These are phyloP conservation scores for Perca schrenkii DNA, from an alignment of 2,113 vertebrate species.

Conservation along the genomic window DNA sequence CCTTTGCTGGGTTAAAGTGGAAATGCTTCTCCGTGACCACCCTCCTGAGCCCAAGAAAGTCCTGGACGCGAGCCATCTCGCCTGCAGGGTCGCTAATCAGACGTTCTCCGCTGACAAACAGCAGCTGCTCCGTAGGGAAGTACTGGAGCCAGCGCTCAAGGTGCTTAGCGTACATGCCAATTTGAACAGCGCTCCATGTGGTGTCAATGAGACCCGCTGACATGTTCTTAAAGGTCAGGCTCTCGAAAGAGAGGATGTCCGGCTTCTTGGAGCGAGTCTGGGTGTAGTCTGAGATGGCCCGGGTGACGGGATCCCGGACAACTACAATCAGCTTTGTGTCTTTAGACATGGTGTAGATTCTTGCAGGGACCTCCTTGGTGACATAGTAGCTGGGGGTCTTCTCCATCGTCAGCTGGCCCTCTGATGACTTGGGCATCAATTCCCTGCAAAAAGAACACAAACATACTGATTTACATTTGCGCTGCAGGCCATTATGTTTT, in stretches of 20 bases:
- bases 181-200: constrained; percentile 95
- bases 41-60: constrained; percentile 92
- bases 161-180: constrained; percentile 96
- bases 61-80: constrained; percentile 93
- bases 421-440: constrained; percentile 92
- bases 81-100: constrained; percentile 92
- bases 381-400: constrained; percentile 97
- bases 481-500: constrained; percentile 4
- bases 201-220: constrained; percentile 91
- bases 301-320: constrained; percentile 93
- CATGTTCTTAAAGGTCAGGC: constrained; percentile 92
- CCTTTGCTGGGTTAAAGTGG: constrained; percentile 97
- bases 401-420: constrained; percentile 96
- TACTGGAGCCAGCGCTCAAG: constrained; percentile 93
- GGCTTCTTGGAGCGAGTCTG: constrained; percentile 96
- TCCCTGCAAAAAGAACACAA: constrained; percentile 80
- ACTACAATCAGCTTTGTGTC: constrained; percentile 95
- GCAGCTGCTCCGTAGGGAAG: constrained; percentile 91
- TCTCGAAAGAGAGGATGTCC: constrained; percentile 94
- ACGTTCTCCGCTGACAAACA: constrained; percentile 95
- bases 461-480: constrained; percentile 36
- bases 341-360: constrained; percentile 92
- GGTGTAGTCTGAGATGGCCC: constrained; percentile 96
- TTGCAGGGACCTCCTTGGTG: constrained; percentile 91
- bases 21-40: constrained; percentile 94